phyloP scores from a whole-genome alignment of 2,888 invertebrate genomes.

The Xanthorhoe designata region DNA sequence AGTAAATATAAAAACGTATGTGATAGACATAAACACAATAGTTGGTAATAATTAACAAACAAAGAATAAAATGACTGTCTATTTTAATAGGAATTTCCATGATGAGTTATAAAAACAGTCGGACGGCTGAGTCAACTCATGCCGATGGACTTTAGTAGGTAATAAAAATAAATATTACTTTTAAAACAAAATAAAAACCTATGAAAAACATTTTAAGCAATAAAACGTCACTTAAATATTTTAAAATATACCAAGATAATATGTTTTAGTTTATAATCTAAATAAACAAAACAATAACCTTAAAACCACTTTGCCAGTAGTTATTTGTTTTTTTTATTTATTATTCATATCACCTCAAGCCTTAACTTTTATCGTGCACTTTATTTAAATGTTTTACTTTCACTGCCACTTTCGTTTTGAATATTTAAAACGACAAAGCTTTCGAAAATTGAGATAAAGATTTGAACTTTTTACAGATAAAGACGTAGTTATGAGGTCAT shows the following conservation, averaged over 20 bases:
- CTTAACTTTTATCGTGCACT: constrained; percentile 54
- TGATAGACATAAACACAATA: background rate
- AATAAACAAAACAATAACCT: background rate
- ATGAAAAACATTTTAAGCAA: no score
- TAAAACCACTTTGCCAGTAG: background rate
- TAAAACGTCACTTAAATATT: no score
- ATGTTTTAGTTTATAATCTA: no score
- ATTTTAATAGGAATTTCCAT: constrained; percentile 17
- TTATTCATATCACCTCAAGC: constrained; percentile 32
- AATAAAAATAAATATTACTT: background rate
- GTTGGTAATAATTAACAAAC: background rate
- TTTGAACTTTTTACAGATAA: constrained; percentile 10
- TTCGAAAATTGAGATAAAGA: constrained; percentile 49
- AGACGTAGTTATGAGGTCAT: constrained; percentile 31
- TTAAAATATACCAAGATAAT: no score
- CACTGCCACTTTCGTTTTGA: constrained; percentile 69
- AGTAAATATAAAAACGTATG: background rate
- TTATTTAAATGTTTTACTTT: constrained; percentile 72
- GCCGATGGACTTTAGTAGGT: background rate
- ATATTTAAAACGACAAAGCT: constrained; percentile 62
- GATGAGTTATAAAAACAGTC: constrained; percentile 10
- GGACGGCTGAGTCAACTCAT: constrained; percentile 8
- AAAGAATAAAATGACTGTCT: background rate
- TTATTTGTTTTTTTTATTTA: constrained; percentile 13
- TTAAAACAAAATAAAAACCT: background rate